Evolutionary conservation across 2,113 vertebrate genomes (phyloP), one percentile per base, ranked within the genome.

Genomic region (Percina caprodes): DNA sequence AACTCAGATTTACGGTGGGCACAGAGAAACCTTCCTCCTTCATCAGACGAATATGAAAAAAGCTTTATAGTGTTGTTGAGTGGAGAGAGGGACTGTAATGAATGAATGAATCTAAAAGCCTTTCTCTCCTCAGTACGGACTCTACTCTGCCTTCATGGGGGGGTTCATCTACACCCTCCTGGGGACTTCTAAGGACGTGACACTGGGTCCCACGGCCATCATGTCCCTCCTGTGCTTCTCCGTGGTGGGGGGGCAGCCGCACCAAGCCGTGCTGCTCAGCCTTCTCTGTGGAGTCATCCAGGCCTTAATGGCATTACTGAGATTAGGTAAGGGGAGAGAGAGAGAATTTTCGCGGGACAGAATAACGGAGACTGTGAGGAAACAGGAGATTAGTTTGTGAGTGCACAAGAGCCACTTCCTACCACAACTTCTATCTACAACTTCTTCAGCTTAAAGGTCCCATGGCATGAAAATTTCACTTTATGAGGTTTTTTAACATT

Each of bases 161-260:
- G 96, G 98, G 66, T 99, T 99, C 5, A 91, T 99, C 46, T 99
- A 99, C 90, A 95, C 96, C 73, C 12, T 99, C 19, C 93, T 99
- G 83, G 98, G 98, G 74, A 99, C 98, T 0, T 97, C 98, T n/a
- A 98, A 98, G 84, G 98, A 99, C 0, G 94, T 99, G 91, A 99
- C 98, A 0, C 92, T 99, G 90, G 98, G 98, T 23, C 98, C 98
- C 51, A 99, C 98, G 0, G 98, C 98, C 84, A 98, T 99, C 95
- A 97, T 99, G 97, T 99, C 98, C 0, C 96, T 99, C 33, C 94
- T 99, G 30, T 97, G 99, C 39, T 96, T 96, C 24, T 94, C 95
- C 0, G 96, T 98, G n/a, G 91, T 97, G 0, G 94, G 92, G 74
- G 95, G 93, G 0, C 88, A 97, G 79, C 96, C 96, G 0, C 91